These are phyloP conservation scores for Falco cherrug DNA, from an alignment of 2,797 vertebrate species.

Conservation along the genomic window DNA sequence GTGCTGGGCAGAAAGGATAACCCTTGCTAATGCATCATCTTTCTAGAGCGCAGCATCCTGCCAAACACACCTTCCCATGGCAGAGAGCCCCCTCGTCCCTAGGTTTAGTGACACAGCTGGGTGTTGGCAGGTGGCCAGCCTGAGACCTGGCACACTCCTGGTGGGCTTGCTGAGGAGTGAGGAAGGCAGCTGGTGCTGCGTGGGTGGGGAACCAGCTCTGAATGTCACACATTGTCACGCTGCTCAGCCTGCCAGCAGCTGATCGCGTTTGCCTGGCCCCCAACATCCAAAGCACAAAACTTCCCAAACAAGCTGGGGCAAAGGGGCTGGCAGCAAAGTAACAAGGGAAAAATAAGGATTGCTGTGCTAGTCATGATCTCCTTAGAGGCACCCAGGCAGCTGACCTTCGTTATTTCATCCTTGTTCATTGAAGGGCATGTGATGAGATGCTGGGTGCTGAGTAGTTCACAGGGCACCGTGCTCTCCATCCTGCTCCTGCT, in stretches of 20 bases:
- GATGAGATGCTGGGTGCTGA: not conserved
- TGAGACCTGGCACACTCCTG: not conserved
- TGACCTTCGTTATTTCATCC: not conserved
- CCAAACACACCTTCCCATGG: accelerated
- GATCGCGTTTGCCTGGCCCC: not conserved
- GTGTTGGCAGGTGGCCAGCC: not conserved
- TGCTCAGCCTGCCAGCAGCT: not conserved
- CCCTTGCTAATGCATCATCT: not conserved
- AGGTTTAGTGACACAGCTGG: not conserved
- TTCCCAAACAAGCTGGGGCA: not conserved
- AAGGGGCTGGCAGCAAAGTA: not conserved
- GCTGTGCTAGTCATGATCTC: not conserved
- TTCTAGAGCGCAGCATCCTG: not conserved
- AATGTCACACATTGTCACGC: not conserved
- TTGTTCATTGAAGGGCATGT: accelerated
- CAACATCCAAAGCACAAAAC: not conserved
- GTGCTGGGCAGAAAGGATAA: accelerated
- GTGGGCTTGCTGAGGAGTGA: not conserved
- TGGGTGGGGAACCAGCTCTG: not conserved
- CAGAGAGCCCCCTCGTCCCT: not conserved
- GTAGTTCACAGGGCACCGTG: accelerated
- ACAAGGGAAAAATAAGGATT: not conserved
- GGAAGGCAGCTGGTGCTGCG: not conserved
- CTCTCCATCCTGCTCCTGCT: not conserved
- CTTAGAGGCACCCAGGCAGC: not conserved